Percentiles rank a stretch among this genome's conserved stretches.
phyloP scores from a whole-genome alignment of 2,888 invertebrate species.

The Sthenelais limicola region DNA sequence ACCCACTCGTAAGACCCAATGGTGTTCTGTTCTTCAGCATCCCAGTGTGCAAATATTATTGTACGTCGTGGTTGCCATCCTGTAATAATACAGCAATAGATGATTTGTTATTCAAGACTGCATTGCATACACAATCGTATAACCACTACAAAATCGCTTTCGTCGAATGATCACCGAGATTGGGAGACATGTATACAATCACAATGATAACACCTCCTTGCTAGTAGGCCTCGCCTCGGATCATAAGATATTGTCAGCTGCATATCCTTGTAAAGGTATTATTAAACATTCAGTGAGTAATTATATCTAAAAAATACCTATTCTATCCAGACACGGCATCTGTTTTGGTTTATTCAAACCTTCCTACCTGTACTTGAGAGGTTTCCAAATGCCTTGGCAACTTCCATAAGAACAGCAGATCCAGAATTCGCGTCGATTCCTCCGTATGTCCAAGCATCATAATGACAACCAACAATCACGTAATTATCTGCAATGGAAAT shows the following conservation, averaged over 20 bases:
- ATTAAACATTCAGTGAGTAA: neutral
- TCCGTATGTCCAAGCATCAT: constrained; percentile 73
- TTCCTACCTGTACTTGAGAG: constrained; percentile 14
- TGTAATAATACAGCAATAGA: constrained; percentile 15
- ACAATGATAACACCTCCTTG: too few species aligned
- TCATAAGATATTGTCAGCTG: too few species aligned
- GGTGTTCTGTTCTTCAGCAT: constrained; percentile 73
- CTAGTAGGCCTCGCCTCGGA: too few species aligned
- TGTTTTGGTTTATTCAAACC: too few species aligned
- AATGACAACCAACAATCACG: constrained; percentile 73
- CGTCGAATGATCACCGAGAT: too few species aligned
- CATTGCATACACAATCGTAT: too few species aligned
- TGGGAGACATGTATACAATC: too few species aligned
- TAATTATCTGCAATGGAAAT: constrained; percentile 72
- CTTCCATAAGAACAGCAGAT: constrained; percentile 71
- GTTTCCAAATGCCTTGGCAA: constrained; percentile 59
- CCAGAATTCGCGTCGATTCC: constrained; percentile 71
- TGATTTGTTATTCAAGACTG: too few species aligned
- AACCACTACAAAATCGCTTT: too few species aligned
- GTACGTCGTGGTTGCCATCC: constrained; percentile 73
- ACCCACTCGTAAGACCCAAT: constrained; percentile 74
- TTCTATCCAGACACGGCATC: too few species aligned
- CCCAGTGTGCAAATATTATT: constrained; percentile 73
- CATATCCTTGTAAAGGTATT: neutral
- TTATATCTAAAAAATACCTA: too few species aligned